Evolutionary conservation across 2,113 vertebrate species (phyloP).

Genomic region (Loxodonta africana): DNA sequence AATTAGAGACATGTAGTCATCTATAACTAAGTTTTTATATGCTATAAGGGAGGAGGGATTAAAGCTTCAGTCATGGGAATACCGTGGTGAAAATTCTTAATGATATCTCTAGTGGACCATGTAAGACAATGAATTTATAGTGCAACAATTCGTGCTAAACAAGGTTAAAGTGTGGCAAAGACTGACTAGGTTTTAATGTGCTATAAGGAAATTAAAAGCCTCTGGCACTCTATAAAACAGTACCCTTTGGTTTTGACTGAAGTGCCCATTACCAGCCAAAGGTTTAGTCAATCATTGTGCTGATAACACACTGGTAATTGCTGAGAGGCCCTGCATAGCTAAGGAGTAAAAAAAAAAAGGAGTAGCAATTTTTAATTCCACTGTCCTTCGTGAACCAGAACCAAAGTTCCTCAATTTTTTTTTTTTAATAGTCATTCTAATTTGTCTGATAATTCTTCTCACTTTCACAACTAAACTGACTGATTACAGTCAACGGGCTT

Average conservation of each 20-base stretch:
- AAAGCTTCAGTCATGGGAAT: not conserved
- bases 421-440: constrained; percentile 71
- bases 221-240: constrained; percentile 83
- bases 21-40: constrained; percentile 82
- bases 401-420: constrained; percentile 60
- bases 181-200: constrained; percentile 87
- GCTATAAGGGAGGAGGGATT: not conserved
- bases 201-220: constrained; percentile 88
- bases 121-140: constrained; percentile 86
- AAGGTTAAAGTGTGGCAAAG: constrained; percentile 89
- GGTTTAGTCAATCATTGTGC: constrained; percentile 82
- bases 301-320: constrained; percentile 82
- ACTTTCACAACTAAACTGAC: constrained; percentile 66
- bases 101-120: constrained; percentile 83
- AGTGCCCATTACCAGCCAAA: constrained; percentile 83
- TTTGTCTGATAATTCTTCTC: constrained; percentile 78
- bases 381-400: constrained; percentile 62
- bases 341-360: no score
- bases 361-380: constrained; percentile 66
- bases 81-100: constrained; percentile 82
- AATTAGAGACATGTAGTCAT: constrained; percentile 70
- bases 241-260: constrained; percentile 84
- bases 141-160: constrained; percentile 88
- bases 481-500: constrained; percentile 76
- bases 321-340: constrained; percentile 66